These are phyloP conservation scores for Neoascia interrupta DNA, from an alignment of 2,888 invertebrate species.

Conservation along the genomic window DNA sequence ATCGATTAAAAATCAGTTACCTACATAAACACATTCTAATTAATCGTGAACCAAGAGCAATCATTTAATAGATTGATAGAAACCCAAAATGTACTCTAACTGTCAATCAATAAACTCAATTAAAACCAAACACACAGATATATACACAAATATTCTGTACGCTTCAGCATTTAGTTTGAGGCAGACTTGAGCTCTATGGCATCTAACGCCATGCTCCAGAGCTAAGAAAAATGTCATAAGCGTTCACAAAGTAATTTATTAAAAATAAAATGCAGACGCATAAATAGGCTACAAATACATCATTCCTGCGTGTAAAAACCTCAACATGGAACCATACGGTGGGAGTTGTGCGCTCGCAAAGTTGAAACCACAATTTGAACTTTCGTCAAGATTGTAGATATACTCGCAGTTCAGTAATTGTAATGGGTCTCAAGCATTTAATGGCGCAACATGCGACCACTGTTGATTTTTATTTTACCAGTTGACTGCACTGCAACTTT, in stretches of 20 bases:
- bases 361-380: slow-evolving; percentile 31
- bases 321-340: slow-evolving; percentile 10
- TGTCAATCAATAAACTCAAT: slow-evolving; percentile 31
- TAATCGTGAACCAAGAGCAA: too few species aligned
- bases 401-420: slow-evolving; percentile 25
- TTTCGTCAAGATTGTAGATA: slow-evolving; percentile 35
- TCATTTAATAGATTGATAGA: too few species aligned
- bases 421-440: slow-evolving; percentile 20
- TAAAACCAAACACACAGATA: slow-evolving; percentile 2
- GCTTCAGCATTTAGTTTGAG: slow-evolving; percentile 31
- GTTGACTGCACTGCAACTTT: not conserved
- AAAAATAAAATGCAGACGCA: slow-evolving; percentile 42
- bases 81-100: not conserved
- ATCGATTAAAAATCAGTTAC: not conserved
- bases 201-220: slow-evolving; percentile 17
- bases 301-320: slow-evolving; percentile 7
- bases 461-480: not conserved
- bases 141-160: not conserved
- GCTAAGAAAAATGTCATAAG: slow-evolving; percentile 25
- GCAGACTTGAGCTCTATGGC: slow-evolving; percentile 12
- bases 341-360: slow-evolving; percentile 2
- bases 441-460: too few species aligned
- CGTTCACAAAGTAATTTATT: slow-evolving; percentile 43
- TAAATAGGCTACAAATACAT: slow-evolving; percentile 29
- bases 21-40: not conserved